Conservation (phyloP, 2,888 invertebrate species). For the Didymodactylos carnosus region DNA sequence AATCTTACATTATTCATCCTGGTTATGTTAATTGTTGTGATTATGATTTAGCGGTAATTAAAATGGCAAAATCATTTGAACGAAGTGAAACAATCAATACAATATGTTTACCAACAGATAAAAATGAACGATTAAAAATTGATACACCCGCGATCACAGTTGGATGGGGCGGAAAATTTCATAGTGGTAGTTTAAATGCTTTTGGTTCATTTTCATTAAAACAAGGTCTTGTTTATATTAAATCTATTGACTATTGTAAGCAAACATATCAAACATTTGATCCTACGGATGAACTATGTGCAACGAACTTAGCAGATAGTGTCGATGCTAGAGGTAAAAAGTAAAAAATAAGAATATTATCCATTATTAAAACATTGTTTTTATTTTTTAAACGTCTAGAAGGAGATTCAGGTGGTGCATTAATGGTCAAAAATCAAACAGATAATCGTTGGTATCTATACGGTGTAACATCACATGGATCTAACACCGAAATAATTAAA, state of each 20-base stretch:
- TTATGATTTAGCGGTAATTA: background rate
- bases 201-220: background rate
- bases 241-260: background rate
- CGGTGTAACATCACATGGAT: background rate
- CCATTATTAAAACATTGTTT: too few species aligned
- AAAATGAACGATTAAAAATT: background rate
- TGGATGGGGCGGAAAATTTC: background rate
- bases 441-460: background rate
- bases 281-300: background rate
- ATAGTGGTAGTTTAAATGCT: background rate
- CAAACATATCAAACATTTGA: background rate
- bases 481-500: background rate
- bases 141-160: background rate
- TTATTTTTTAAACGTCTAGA: background rate
- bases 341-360: too few species aligned
- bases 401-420: background rate
- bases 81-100: background rate
- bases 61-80: background rate
- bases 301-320: background rate
- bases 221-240: background rate
- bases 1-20: background rate
- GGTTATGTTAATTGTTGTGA: background rate
- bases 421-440: background rate
- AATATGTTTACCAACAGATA: background rate
- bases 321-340: background rate